Base-by-base conservation (phyloP, 2,888 invertebrate genomes). In the Cephus spinipes region DNA sequence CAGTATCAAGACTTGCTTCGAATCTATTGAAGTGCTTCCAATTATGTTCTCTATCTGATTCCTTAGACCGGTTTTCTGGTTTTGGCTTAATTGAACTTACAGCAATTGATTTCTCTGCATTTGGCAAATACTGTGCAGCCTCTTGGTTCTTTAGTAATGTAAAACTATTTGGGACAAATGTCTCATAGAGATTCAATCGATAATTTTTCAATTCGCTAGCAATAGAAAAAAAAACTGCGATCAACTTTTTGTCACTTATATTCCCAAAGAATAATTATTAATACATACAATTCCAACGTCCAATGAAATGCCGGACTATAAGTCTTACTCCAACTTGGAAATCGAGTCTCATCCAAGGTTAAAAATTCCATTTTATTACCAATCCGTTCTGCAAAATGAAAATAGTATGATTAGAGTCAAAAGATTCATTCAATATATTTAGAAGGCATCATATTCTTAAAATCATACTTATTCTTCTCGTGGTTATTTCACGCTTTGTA, bases 91-190 rank as follows among this genome's bases (percentile, higher is more conserved):
- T 55, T 23, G 23, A 55, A 23, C 55, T 55, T 55, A 55, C 55
- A 55, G 55, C 55, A 89, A 95, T 94, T 0, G 95, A 95, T 81
- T 92, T 87, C 79, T 92, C 91, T 68, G 93, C 75, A 35, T 91
- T 87, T 3, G 95, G 95, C 81, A 94, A 86, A 87, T 94, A 95
- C 35, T 91, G 85, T 1, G 81, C 80, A 4, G 92, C 79, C 34
- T 92, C 89, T 1, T 91, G 87, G n/a, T 90, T 87, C 23, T 89
- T 81, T 35, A 95, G 83, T 40, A 91, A 80, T 35, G 87, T 87
- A 81, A 90, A 91, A n/a, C 85, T 78, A 81, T 91, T 91, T 30
- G 86, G 87, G 23, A 80, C 83, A 89, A 93, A 92, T 32, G 92
- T 86, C 11, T 91, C 83, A 83, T 93, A 94, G 77, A 94, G 86